Evolutionary conservation across 2,113 vertebrate species (phyloP), one percentile per base, ranked within the genome.

Genomic region (Myxocyprinus asiaticus): DNA sequence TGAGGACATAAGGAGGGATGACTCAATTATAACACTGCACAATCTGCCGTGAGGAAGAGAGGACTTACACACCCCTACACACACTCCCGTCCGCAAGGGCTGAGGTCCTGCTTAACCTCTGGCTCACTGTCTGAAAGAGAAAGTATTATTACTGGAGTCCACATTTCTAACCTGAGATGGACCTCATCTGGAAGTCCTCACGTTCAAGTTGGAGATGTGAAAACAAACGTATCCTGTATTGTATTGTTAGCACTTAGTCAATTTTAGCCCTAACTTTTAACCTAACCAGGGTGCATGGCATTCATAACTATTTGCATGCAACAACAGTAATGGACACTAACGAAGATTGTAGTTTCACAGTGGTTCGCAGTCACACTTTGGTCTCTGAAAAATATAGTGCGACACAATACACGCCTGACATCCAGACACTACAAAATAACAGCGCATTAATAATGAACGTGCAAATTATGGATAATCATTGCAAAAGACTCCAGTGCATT

Each of bases 61-160:
- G 77, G n/a, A 11, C 53, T 67, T 76, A 66, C 77, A 69, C 55
- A 58, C 72, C 77, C 62, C 53, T 65, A 64, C 74, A 65, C 47
- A 15, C 15, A 56, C 73, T 79, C 63, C 55, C 78, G 59, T 83
- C 71, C 51, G 61, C 67, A 55, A 33, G 59, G 67, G 71, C 72
- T 69, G 65, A 78, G 65, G 53, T 83, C 22, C 70, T 72, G 65
- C 78, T 83, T 76, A 74, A 76, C 77, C 78, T 83, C 66, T 65
- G 58, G 47, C 44, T 55, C 47, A 69, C 53, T 55, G 58, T 65
- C 45, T 68, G 15, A 78, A 58, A 79, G 81, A 55, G 22, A n/a
- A 74, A 11, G 6, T 6, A 55, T 47, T 56, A 63, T 42, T 76
- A 76, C 47, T 64, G 44, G 48, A 76, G 48, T 44, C 74, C 74